A percentile compares a stretch with the other conserved stretches of the same genome.
These are phyloP conservation scores for Ischnura elegans DNA, from an alignment of 2,888 invertebrate genomes.

Conservation along the genomic window DNA sequence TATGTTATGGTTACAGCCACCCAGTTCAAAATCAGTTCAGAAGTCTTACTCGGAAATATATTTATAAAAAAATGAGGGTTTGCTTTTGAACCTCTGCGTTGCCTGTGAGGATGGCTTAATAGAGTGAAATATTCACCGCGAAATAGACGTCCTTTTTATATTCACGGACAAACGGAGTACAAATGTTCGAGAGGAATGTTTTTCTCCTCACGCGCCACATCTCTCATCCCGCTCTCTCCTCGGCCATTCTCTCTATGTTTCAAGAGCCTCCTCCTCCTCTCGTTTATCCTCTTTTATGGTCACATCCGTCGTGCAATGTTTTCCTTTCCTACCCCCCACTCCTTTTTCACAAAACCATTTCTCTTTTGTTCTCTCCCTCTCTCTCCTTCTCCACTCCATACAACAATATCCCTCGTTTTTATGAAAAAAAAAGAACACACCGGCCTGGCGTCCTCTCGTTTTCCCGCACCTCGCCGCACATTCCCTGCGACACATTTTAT, in stretches of 20 bases:
- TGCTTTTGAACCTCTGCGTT: no score
- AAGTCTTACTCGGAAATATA: no score
- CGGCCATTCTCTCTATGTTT: neutral
- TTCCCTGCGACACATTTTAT: conserved; percentile 11
- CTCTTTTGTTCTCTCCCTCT: neutral
- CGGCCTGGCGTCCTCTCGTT: neutral
- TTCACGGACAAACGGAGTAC: neutral
- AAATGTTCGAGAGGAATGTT: neutral
- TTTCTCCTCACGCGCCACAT: neutral
- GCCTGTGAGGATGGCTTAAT: no score
- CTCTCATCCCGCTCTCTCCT: neutral
- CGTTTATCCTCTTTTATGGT: conserved; percentile 1
- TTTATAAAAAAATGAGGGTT: no score
- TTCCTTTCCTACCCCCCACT: neutral
- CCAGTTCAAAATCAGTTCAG: no score
- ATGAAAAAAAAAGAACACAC: neutral
- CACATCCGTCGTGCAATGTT: neutral
- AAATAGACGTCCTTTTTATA: neutral
- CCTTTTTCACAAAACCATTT: neutral
- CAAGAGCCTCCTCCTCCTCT: neutral
- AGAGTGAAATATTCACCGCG: no score
- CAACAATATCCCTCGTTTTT: conserved; percentile 17
- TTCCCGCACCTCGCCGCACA: neutral
- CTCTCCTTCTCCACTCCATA: neutral
- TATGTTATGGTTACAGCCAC: no score